phyloP scores from a whole-genome alignment of 2,888 invertebrate genomes.

The Drosophila demipolita region DNA sequence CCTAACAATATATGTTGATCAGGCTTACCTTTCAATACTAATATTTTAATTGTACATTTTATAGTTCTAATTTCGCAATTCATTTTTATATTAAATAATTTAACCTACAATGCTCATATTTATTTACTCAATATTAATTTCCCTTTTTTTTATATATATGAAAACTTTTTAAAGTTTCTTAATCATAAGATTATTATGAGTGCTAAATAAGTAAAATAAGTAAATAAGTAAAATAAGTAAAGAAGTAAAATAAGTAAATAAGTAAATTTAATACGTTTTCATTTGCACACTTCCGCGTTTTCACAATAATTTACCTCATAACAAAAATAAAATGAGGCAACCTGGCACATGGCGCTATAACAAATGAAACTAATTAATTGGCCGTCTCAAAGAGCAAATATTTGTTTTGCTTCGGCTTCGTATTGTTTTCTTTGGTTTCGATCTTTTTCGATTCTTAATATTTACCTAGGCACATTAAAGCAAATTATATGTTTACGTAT shows the following conservation, averaged over 20 bases:
- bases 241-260: background rate
- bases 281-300: slow-evolving; percentile 35
- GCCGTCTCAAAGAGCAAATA: slow-evolving; percentile 66
- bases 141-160: background rate
- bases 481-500: slow-evolving; percentile 56
- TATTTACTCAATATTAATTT: background rate
- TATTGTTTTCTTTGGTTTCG: slow-evolving; percentile 29
- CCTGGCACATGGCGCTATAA: slow-evolving; percentile 22
- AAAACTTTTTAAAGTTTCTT: background rate
- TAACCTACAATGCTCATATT: no score
- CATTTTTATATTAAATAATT: background rate
- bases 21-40: background rate
- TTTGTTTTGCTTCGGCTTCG: slow-evolving; percentile 38
- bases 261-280: slow-evolving; percentile 4
- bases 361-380: slow-evolving; percentile 71
- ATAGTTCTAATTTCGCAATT: background rate
- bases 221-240: no score
- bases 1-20: background rate
- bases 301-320: slow-evolving; percentile 10
- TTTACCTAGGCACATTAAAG: slow-evolving; percentile 51
- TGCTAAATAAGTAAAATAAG: no score
- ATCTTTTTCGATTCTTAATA: slow-evolving; percentile 36
- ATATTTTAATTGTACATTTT: background rate
- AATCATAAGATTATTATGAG: no score
- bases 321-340: slow-evolving; percentile 25